phyloP scores from a whole-genome alignment of 2,797 vertebrate species.

The Naso thynnoides region DNA sequence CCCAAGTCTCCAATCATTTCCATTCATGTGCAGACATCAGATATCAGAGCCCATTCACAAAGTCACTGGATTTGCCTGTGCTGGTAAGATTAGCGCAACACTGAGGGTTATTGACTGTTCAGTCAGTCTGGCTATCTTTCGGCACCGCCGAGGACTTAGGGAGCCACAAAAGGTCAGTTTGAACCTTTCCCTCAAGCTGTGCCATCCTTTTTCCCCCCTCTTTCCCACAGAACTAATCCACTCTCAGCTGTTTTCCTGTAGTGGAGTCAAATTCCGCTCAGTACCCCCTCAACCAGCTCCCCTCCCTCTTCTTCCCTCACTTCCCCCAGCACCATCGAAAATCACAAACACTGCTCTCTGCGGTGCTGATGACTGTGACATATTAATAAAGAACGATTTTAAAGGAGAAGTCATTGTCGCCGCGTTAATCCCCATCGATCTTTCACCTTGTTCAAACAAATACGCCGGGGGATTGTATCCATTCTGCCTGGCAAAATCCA shows the following conservation, averaged over 20 bases:
- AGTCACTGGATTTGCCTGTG: conserved; percentile 65
- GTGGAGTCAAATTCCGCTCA: conserved; percentile 80
- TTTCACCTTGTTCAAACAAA: conserved; percentile 80
- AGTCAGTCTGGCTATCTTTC: conserved; percentile 75
- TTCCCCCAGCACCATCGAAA: conserved; percentile 53
- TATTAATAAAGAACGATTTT: conserved; percentile 77
- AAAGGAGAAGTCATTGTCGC: conserved; percentile 70
- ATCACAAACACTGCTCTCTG: conserved; percentile 61
- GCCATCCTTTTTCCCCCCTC: conserved; percentile 56
- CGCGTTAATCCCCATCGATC: conserved; percentile 80
- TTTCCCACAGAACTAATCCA: conserved; percentile 87
- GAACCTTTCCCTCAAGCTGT: conserved; percentile 73
- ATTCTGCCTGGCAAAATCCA: conserved; percentile 64
- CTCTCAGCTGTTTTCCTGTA: conserved; percentile 84
- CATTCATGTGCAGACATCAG: conserved; percentile 75
- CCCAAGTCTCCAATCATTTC: conserved; percentile 64
- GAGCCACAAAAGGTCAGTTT: conserved; percentile 82
- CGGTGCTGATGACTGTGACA: conserved; percentile 76
- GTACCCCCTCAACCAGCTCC: conserved; percentile 23
- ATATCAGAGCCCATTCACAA: conserved; percentile 73
- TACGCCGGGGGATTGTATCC: conserved; percentile 55
- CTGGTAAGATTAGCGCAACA: conserved; percentile 74
- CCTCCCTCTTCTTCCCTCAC: neutral
- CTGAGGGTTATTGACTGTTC: conserved; percentile 67
- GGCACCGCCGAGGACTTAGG: conserved; percentile 72